A percentile compares a stretch with the other conserved stretches of the same genome.
Evolutionary conservation across 2,113 vertebrate genomes (phyloP).

Genomic region (Probosciger aterrimus): DNA sequence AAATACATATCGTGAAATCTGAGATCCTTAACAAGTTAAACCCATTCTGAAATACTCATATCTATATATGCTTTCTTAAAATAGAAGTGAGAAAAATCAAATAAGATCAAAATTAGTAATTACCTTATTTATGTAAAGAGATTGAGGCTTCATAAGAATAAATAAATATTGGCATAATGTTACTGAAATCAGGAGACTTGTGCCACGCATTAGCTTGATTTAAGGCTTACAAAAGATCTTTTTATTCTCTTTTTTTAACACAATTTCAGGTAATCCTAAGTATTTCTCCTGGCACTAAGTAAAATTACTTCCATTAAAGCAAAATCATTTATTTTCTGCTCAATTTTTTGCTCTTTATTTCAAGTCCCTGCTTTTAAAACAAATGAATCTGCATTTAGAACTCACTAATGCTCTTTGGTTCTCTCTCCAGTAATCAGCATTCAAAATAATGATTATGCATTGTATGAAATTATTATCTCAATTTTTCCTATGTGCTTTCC

Average conservation of each 20-base stretch:
- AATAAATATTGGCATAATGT: not conserved
- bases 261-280: not conserved
- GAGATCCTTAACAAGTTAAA: not conserved
- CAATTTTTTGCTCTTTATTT: not conserved
- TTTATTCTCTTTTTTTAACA: not conserved
- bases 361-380: not conserved
- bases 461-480: not conserved
- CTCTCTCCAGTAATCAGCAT: not conserved
- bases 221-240: not conserved
- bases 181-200: not conserved
- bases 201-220: not conserved
- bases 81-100: not conserved
- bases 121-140: not conserved
- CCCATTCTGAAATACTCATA: not conserved
- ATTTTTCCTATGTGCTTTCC: not conserved
- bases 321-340: not conserved
- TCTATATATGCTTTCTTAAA: not conserved
- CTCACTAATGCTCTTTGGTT: not conserved
- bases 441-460: not conserved
- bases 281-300: not conserved
- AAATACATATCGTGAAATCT: not conserved
- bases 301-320: not conserved
- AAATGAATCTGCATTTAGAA: not conserved
- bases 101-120: not conserved
- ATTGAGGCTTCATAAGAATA: not conserved